phyloP scores from a whole-genome alignment of 2,797 vertebrate species.

The Xenops minutus region DNA sequence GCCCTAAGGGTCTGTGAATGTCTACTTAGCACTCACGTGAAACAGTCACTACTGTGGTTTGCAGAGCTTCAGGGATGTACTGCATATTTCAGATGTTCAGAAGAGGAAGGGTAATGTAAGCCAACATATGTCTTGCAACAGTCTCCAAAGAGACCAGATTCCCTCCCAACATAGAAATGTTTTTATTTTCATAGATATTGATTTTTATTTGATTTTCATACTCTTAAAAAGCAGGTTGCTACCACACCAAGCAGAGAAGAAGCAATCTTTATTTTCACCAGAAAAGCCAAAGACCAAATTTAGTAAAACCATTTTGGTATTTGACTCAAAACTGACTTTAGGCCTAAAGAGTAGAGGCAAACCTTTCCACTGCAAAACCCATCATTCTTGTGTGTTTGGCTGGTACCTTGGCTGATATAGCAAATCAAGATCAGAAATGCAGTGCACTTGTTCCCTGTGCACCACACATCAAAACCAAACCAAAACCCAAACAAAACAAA shows the following conservation, averaged over 20 bases:
- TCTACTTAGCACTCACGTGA: not conserved
- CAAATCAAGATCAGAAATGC: not conserved
- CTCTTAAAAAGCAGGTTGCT: not conserved
- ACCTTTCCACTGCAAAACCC: not conserved
- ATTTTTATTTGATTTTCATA: not conserved
- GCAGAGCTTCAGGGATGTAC: not conserved
- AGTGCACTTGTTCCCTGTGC: not conserved
- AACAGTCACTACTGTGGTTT: not conserved
- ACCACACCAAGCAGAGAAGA: not conserved
- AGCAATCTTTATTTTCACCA: not conserved
- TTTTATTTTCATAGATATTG: not conserved
- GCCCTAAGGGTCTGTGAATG: not conserved
- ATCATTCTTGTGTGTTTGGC: not conserved
- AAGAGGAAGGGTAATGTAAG: not conserved
- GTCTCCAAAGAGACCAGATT: not conserved
- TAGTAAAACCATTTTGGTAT: not conserved
- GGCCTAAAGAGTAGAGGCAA: not conserved
- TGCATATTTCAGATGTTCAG: not conserved
- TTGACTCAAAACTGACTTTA: not conserved
- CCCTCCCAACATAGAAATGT: not conserved
- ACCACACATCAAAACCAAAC: not conserved
- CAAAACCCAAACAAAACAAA: not conserved
- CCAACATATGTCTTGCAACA: not conserved
- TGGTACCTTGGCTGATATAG: not conserved
- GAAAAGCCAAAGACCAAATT: not conserved